phyloP scores from a whole-genome alignment of 2,888 invertebrate species.

The Acanthosepion lycidas region DNA sequence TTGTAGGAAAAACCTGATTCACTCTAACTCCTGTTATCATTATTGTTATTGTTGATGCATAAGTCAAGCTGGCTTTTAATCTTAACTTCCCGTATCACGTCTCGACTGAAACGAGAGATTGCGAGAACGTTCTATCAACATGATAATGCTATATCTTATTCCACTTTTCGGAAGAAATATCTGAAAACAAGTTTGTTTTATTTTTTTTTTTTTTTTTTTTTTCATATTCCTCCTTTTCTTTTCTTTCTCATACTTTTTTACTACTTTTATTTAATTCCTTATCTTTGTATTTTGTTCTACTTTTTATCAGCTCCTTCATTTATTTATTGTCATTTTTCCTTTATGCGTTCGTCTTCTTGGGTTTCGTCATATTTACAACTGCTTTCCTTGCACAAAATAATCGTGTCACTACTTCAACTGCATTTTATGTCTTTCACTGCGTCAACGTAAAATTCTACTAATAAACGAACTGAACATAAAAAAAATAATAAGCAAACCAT shows the following conservation, averaged over 20 bases:
- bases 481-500: too few species aligned
- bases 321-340: too few species aligned
- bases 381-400: too few species aligned
- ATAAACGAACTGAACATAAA: too few species aligned
- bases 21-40: background rate
- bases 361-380: too few species aligned
- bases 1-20: background rate
- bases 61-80: background rate
- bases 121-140: background rate
- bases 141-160: conserved; percentile 4
- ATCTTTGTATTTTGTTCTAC: too few species aligned
- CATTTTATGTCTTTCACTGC: too few species aligned
- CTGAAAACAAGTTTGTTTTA: background rate
- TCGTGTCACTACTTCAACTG: too few species aligned
- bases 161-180: background rate
- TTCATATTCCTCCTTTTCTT: background rate
- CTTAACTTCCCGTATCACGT: background rate
- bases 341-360: too few species aligned
- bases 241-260: background rate
- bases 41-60: background rate
- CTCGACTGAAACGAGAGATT: conserved; percentile 7
- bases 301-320: too few species aligned
- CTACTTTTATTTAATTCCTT: background rate
- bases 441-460: too few species aligned
- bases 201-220: background rate